These are phyloP conservation scores for Caracal caracal DNA, from an alignment of 2,113 vertebrate genomes.

Conservation along the genomic window DNA sequence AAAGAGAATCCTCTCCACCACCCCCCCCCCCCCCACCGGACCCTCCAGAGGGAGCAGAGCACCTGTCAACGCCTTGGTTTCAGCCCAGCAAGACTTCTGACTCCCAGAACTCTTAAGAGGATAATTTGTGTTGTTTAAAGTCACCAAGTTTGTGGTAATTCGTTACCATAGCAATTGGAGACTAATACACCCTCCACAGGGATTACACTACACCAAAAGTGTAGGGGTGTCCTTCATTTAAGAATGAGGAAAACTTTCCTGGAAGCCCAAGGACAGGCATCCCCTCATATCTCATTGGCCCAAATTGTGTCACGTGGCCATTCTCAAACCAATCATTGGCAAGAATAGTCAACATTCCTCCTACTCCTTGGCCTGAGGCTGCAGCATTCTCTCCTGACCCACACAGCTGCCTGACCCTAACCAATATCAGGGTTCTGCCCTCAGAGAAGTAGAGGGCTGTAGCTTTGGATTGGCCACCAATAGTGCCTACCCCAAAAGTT, in stretches of 20 bases:
- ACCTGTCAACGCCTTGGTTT: neutral
- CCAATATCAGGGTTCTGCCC: neutral
- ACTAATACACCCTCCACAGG: neutral
- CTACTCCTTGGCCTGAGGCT: too few species aligned
- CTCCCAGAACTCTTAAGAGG: neutral
- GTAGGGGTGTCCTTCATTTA: neutral
- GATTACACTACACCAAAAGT: neutral
- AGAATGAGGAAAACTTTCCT: neutral
- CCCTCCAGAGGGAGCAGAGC: neutral
- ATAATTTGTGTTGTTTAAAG: neutral
- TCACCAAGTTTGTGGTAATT: neutral
- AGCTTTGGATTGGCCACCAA: neutral
- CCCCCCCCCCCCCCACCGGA: too few species aligned
- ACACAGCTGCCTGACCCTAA: neutral
- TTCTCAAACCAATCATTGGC: neutral
- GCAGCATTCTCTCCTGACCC: rapidly evolving
- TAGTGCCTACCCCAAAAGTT: neutral
- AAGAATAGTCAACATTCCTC: neutral
- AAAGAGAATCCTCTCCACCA: neutral
- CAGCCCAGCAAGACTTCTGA: neutral
- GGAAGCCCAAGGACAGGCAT: neutral
- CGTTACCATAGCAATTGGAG: neutral
- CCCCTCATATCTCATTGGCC: neutral
- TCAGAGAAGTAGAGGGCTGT: neutral
- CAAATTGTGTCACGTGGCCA: neutral